Evolutionary conservation across 2,888 invertebrate species (phyloP).

Genomic region (Folsomia candida): DNA sequence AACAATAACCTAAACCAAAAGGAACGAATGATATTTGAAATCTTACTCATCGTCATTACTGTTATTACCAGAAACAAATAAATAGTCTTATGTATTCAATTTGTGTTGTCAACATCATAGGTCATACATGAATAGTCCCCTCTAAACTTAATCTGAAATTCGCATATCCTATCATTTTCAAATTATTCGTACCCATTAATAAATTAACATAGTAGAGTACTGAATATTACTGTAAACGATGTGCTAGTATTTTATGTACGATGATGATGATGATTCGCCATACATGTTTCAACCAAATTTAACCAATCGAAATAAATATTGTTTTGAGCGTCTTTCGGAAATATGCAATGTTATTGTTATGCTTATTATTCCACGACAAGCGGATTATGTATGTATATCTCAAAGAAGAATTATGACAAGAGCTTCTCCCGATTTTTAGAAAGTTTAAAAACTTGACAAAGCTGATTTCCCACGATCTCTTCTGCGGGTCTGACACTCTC

Average conservation of each 20-base stretch:
- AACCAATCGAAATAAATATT: background rate
- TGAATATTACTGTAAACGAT: background rate
- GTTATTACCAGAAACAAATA: too few relatives aligned
- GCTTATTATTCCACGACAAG: background rate
- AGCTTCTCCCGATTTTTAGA: background rate
- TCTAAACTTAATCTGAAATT: too few relatives aligned
- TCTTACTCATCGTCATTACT: too few relatives aligned
- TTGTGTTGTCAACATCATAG: too few relatives aligned
- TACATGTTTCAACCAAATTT: background rate
- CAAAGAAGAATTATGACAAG: background rate
- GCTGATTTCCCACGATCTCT: conserved; percentile 9
- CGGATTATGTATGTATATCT: background rate
- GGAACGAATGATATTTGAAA: too few relatives aligned
- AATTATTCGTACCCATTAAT: background rate
- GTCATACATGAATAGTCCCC: too few relatives aligned
- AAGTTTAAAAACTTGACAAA: background rate
- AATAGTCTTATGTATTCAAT: too few relatives aligned
- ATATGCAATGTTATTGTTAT: background rate
- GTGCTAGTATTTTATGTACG: background rate
- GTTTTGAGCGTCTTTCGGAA: conserved; percentile 5
- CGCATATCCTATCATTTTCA: background rate
- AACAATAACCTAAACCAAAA: too few relatives aligned
- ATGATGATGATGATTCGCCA: background rate
- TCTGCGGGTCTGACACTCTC: too few relatives aligned
- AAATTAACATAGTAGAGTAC: background rate